Percentiles rank a stretch among this genome's conserved stretches.
Evolutionary conservation across 2,888 invertebrate species (phyloP).

Genomic region (Drosophila fungiperda): DNA sequence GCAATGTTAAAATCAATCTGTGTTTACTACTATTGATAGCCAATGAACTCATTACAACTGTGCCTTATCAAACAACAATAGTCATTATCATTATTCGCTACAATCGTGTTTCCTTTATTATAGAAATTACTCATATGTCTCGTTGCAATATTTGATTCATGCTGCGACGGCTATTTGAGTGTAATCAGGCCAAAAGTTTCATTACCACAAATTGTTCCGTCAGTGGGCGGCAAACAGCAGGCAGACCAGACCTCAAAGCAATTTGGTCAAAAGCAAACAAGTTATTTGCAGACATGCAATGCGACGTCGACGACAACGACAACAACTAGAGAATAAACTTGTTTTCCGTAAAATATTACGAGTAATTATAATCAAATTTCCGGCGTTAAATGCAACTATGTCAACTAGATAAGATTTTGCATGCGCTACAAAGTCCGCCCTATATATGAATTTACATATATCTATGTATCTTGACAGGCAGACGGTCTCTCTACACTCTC

Average conservation of each 20-base stretch:
- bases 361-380: conserved; percentile 72
- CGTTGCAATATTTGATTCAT: conserved; percentile 23
- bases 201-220: conserved; percentile 34
- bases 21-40: conserved; percentile 21
- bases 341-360: conserved; percentile 60
- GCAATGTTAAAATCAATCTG: conserved; percentile 15
- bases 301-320: conserved; percentile 4
- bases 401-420: conserved; percentile 73
- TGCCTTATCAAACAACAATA: conserved; percentile 44
- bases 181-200: conserved; percentile 29
- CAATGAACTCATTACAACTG: conserved; percentile 52
- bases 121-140: conserved; percentile 53
- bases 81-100: conserved; percentile 26
- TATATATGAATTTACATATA: conserved; percentile 12
- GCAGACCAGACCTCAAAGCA: conserved; percentile 17
- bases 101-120: conserved; percentile 6
- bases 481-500: neutral
- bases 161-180: conserved; percentile 3
- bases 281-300: conserved; percentile 41
- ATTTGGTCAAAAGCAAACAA: conserved; percentile 59
- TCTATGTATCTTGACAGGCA: conserved; percentile 2
- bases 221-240: conserved; percentile 54
- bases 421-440: conserved; percentile 28
- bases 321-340: conserved; percentile 49
- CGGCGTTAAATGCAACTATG: conserved; percentile 71